Conservation (phyloP, 2,113 vertebrate genomes). For the Lasiurus borealis region DNA sequence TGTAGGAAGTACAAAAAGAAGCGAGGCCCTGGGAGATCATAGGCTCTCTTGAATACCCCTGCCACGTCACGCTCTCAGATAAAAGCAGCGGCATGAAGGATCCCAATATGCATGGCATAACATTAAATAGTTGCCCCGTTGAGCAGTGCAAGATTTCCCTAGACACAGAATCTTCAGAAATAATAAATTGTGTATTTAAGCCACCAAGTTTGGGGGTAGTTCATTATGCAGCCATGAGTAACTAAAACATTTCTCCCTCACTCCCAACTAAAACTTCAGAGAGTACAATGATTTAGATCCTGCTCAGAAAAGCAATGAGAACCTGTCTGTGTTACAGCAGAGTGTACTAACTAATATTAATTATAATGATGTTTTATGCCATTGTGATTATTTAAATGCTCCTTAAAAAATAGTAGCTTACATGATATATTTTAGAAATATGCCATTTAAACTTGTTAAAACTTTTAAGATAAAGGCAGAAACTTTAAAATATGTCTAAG, state of each 20-base stretch:
- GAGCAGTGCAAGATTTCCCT: neutral
- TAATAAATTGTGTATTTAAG: conserved; percentile 17
- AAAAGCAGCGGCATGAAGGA: neutral
- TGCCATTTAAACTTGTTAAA: conserved; percentile 38
- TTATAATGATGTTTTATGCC: conserved; percentile 33
- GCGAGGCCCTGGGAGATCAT: neutral
- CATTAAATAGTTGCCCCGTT: neutral
- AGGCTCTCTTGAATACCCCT: neutral
- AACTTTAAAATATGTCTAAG: conserved; percentile 40
- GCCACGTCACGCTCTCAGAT: neutral
- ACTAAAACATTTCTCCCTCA: neutral
- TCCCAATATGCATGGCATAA: neutral
- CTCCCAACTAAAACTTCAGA: neutral
- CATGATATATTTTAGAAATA: conserved; percentile 39
- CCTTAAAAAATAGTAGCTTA: conserved; percentile 57
- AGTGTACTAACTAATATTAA: neutral
- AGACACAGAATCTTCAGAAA: neutral
- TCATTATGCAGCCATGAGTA: conserved; percentile 13
- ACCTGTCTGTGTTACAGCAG: neutral
- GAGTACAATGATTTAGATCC: neutral
- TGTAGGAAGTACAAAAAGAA: neutral
- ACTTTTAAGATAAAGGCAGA: conserved; percentile 11
- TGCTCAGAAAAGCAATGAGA: conserved; percentile 6
- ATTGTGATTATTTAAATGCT: neutral
- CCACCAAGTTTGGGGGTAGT: neutral